Percentiles rank a stretch among this genome's conserved stretches.
Conservation (phyloP, 2,888 invertebrate species). For the Andrena bucephala region DNA sequence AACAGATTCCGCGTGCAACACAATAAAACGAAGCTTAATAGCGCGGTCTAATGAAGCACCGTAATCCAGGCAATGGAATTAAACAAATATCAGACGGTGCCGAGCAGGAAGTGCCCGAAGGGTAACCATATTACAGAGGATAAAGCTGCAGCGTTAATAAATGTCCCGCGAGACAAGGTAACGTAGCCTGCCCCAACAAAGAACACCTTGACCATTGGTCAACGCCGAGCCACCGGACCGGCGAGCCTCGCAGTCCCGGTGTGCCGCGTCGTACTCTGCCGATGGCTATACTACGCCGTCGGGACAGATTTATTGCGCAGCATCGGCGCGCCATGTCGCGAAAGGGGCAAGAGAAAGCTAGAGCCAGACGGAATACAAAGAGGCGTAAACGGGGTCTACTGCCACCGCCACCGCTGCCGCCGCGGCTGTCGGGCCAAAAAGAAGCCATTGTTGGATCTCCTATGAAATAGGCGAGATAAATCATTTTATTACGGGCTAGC, state of each 20-base stretch:
- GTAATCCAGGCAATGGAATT: conserved; percentile 21
- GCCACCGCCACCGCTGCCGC: too few relatives aligned
- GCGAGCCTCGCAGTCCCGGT: conserved; percentile 30
- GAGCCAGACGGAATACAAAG: conserved; percentile 20
- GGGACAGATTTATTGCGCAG: conserved; percentile 71
- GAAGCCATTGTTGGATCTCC: conserved; percentile 74
- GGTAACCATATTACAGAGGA: conserved; percentile 17
- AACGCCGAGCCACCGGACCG: conserved; percentile 55
- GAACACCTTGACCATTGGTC: conserved; percentile 68
- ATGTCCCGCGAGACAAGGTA: conserved; percentile 52
- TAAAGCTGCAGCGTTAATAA: conserved; percentile 46
- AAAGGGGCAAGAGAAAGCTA: conserved; percentile 47
- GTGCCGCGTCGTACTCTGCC: conserved; percentile 44
- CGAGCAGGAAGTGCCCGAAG: conserved; percentile 11
- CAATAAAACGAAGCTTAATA: neutral
- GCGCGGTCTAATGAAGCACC: neutral
- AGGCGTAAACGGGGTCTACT: conserved; percentile 11
- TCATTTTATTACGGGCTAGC: conserved; percentile 76
- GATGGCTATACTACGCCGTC: conserved; percentile 65
- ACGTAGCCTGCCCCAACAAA: conserved; percentile 57
- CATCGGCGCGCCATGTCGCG: conserved; percentile 15
- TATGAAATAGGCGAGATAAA: conserved; percentile 72
- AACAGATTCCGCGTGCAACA: neutral
- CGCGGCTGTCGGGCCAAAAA: conserved; percentile 56
- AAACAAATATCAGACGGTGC: conserved; percentile 23